Conservation (phyloP, 2,797 vertebrate genomes). For the Enteromius treurensis region DNA sequence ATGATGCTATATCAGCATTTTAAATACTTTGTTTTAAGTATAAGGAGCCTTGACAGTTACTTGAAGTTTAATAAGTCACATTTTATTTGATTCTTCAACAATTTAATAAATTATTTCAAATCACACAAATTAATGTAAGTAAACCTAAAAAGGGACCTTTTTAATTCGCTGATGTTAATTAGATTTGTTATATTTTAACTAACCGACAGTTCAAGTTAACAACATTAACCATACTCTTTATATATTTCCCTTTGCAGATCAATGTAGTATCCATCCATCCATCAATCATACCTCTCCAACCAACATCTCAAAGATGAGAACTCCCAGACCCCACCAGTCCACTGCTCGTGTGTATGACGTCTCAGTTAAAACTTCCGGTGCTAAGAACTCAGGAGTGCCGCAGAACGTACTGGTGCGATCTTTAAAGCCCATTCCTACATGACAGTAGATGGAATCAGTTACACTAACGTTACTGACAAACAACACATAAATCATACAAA, state of each 20-base stretch:
- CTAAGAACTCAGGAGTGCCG: constrained; percentile 97
- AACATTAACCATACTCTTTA: neutral
- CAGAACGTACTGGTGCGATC: constrained; percentile 98
- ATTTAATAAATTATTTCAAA: neutral
- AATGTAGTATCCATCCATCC: neutral
- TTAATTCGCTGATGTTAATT: neutral
- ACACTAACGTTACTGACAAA: neutral
- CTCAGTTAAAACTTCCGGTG: constrained; percentile 96
- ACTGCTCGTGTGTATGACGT: constrained; percentile 97
- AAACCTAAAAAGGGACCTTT: neutral
- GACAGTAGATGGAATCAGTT: neutral
- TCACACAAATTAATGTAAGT: neutral
- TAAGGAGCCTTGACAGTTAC: neutral
- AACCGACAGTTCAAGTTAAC: neutral
- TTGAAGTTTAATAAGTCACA: neutral
- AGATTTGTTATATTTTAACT: neutral
- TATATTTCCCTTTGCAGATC: neutral
- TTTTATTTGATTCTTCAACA: neutral
- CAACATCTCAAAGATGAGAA: constrained; percentile 99
- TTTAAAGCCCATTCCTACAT: constrained; percentile 95
- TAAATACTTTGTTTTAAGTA: neutral
- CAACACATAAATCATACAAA: neutral
- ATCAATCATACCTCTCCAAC: constrained; percentile 90
- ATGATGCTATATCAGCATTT: too few species aligned
- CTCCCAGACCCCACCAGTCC: constrained; percentile 99